These are phyloP conservation scores for Apamea crenata DNA, from an alignment of 2,888 invertebrate species.

Conservation along the genomic window DNA sequence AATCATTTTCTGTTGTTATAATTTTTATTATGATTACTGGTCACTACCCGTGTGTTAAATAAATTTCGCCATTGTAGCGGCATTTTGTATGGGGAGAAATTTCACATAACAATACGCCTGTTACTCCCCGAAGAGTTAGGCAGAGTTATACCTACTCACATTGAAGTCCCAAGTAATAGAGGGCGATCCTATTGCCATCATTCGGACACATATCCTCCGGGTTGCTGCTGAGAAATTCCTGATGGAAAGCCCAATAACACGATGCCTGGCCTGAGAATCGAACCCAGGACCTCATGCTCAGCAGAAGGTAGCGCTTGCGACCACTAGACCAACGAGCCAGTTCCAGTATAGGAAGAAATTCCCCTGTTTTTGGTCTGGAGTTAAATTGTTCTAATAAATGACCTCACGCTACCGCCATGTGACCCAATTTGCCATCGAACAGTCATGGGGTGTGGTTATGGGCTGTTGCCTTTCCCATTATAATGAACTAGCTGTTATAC, in stretches of 20 bases:
- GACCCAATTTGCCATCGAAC: slow-evolving; percentile 49
- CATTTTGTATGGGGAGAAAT: too few species aligned
- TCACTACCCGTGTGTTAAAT: too few species aligned
- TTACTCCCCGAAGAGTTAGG: neutral
- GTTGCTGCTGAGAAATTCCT: neutral
- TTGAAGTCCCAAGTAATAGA: neutral
- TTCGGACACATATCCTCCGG: neutral
- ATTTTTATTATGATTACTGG: too few species aligned
- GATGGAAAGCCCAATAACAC: neutral
- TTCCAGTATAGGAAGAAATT: neutral
- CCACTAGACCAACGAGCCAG: neutral
- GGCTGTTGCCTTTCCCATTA: slow-evolving; percentile 25
- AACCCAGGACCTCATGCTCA: neutral
- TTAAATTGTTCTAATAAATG: slow-evolving; percentile 4
- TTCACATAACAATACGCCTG: neutral
- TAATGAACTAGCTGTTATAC: slow-evolving; percentile 9
- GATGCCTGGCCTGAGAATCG: neutral
- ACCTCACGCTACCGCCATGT: slow-evolving; percentile 4
- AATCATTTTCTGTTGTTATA: too few species aligned
- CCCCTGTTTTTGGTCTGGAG: neutral
- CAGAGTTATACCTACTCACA: neutral
- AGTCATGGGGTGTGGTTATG: slow-evolving; percentile 51
- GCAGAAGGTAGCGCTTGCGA: neutral
- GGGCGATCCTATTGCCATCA: neutral
- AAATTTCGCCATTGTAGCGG: too few species aligned